Evolutionary conservation across 2,113 vertebrate species (phyloP).

Genomic region (Spea bombifrons): DNA sequence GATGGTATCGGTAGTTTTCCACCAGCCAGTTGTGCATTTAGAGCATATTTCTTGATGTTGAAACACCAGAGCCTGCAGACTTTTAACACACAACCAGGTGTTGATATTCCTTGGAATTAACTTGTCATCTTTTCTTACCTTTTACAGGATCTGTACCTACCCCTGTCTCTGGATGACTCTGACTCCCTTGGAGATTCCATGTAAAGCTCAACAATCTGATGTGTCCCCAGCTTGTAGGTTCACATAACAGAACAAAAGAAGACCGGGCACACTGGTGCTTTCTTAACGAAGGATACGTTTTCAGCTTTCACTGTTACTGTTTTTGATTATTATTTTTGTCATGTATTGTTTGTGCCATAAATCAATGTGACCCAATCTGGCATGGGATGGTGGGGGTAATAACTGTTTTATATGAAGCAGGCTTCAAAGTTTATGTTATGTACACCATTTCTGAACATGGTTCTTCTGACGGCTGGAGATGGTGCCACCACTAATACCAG

Average conservation of each 20-base stretch:
- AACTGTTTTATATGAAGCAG: slow-evolving; percentile 58
- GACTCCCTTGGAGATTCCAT: slow-evolving; percentile 94
- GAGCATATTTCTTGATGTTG: too few species aligned
- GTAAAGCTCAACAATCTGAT: slow-evolving; percentile 64
- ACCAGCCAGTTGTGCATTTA: too few species aligned
- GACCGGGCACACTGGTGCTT: slow-evolving; percentile 70
- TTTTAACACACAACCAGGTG: too few species aligned
- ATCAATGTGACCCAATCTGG: slow-evolving; percentile 61
- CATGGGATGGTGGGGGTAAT: slow-evolving; percentile 61
- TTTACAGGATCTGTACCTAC: slow-evolving; percentile 91
- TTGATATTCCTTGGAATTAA: slow-evolving; percentile 55
- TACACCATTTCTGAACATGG: slow-evolving; percentile 44
- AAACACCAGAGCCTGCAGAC: too few species aligned
- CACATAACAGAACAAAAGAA: slow-evolving; percentile 54
- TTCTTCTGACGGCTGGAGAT: not conserved
- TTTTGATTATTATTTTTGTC: slow-evolving; percentile 60
- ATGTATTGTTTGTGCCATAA: slow-evolving; percentile 72
- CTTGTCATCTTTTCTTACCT: slow-evolving; percentile 54
- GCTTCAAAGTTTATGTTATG: slow-evolving; percentile 41
- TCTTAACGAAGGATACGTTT: slow-evolving; percentile 63
- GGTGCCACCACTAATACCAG: not conserved
- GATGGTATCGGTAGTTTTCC: too few species aligned
- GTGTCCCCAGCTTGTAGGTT: slow-evolving; percentile 49
- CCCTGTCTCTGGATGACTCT: slow-evolving; percentile 94
- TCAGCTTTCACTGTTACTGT: slow-evolving; percentile 53